These are phyloP conservation scores for Discoglossus pictus DNA, from an alignment of 2,797 vertebrate genomes.

Conservation along the genomic window DNA sequence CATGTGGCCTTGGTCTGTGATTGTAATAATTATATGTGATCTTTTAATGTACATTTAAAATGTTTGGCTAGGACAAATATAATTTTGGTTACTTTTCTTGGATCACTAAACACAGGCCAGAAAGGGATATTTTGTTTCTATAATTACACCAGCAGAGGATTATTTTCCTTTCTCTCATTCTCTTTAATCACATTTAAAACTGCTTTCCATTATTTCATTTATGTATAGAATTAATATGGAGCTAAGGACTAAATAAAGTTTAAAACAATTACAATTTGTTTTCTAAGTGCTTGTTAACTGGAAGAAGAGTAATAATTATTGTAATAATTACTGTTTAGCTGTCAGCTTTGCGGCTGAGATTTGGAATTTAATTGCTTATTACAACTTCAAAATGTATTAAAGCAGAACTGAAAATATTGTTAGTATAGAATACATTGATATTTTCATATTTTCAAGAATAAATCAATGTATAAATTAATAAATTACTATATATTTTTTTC, in stretches of 20 bases:
- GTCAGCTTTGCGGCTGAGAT: slow-evolving; percentile 31
- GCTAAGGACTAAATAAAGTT: slow-evolving; percentile 12
- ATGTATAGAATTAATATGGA: slow-evolving; percentile 22
- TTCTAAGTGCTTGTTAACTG: slow-evolving; percentile 38
- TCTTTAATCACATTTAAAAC: slow-evolving; percentile 1
- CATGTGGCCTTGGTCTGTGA: too few relatives aligned
- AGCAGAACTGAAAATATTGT: slow-evolving; percentile 24
- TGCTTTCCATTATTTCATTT: background rate
- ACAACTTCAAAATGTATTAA: slow-evolving; percentile 38
- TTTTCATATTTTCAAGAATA: too few relatives aligned
- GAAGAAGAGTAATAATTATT: slow-evolving; percentile 40
- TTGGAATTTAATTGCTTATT: slow-evolving; percentile 39
- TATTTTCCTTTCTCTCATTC: too few relatives aligned
- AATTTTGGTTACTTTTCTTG: background rate
- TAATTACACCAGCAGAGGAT: background rate
- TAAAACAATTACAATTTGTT: slow-evolving; percentile 36
- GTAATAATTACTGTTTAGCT: slow-evolving; percentile 35
- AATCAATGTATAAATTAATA: slow-evolving; percentile 26
- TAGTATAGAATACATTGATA: slow-evolving; percentile 16
- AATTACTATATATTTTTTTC: too few relatives aligned
- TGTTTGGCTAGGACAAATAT: background rate
- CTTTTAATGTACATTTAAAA: too few relatives aligned
- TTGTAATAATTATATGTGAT: too few relatives aligned
- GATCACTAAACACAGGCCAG: background rate
- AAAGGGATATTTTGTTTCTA: background rate